Evolutionary conservation across 2,888 invertebrate species (phyloP).

Genomic region (Shargacucullia verbasci): DNA sequence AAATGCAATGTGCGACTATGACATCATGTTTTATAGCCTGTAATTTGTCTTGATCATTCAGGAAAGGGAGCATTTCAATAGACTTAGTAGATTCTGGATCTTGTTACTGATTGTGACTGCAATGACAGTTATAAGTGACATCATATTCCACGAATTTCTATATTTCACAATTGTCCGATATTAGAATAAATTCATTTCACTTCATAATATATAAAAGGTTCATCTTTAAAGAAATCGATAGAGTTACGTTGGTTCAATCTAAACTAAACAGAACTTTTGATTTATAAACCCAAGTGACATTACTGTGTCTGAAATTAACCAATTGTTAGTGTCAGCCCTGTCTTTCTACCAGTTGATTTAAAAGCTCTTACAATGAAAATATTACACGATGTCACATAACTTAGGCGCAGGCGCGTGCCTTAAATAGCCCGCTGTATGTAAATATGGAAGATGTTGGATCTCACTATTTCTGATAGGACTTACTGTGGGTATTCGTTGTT

Average conservation of each 20-base stretch:
- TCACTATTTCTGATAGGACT: conserved; percentile 45
- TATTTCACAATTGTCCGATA: no score
- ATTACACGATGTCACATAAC: conserved; percentile 58
- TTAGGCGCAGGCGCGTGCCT: conserved; percentile 49
- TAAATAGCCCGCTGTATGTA: conserved; percentile 46
- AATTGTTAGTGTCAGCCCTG: conserved; percentile 54
- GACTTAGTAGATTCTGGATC: conserved; percentile 17
- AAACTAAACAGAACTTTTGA: no score
- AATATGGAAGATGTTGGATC: conserved; percentile 52
- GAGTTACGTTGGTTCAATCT: no score
- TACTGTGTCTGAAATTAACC: conserved; percentile 31
- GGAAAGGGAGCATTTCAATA: conserved; percentile 32
- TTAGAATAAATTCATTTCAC: no score
- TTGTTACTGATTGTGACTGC: no score
- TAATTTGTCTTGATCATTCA: conserved; percentile 48
- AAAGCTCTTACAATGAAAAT: conserved; percentile 61
- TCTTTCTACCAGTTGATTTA: conserved; percentile 48
- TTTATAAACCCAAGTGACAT: no score
- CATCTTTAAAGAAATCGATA: no score
- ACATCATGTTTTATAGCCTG: conserved; percentile 42
- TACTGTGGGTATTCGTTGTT: conserved; percentile 34
- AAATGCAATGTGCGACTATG: conserved; percentile 28
- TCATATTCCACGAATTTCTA: no score
- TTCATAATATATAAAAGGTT: no score
- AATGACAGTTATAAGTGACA: no score